Evolutionary conservation across 2,113 vertebrate genomes (phyloP).

Genomic region (Archilochus colubris): DNA sequence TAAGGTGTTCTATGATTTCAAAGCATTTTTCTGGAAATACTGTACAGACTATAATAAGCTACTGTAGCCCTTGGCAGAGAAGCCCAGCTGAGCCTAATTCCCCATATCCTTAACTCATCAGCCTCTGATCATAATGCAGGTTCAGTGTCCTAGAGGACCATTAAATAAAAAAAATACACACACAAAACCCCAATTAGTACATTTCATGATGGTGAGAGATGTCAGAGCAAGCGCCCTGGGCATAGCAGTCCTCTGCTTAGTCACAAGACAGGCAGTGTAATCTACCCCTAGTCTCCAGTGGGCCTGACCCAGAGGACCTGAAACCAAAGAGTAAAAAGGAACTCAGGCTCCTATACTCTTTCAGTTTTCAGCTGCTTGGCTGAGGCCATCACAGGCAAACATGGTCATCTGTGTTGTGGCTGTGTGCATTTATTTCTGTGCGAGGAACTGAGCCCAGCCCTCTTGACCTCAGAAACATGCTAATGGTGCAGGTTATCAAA

Average conservation of each 20-base stretch:
- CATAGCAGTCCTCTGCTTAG: not conserved
- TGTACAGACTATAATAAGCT: not conserved
- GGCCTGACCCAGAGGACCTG: not conserved
- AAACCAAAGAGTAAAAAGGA: not conserved
- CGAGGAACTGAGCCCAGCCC: not conserved
- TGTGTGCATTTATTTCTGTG: rapidly evolving
- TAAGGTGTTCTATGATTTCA: constrained; percentile 28
- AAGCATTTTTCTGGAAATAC: constrained; percentile 47
- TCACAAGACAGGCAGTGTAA: not conserved
- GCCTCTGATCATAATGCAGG: constrained; percentile 33
- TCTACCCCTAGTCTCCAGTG: not conserved
- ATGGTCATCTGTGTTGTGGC: not conserved
- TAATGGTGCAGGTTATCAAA: not conserved
- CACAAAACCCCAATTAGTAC: constrained; percentile 20
- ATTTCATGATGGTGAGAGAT: not conserved
- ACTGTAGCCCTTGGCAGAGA: constrained; percentile 15
- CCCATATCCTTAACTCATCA: constrained; percentile 43
- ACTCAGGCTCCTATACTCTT: rapidly evolving
- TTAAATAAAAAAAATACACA: constrained; percentile 16
- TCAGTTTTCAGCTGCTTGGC: not conserved
- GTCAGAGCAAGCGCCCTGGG: not conserved
- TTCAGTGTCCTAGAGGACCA: constrained; percentile 24
- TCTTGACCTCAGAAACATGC: not conserved
- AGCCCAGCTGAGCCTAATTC: constrained; percentile 54
- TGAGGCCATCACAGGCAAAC: rapidly evolving